These are phyloP conservation scores for Belonocnema kinseyi DNA, from an alignment of 1,140 invertebrate species.

Conservation along the genomic window DNA sequence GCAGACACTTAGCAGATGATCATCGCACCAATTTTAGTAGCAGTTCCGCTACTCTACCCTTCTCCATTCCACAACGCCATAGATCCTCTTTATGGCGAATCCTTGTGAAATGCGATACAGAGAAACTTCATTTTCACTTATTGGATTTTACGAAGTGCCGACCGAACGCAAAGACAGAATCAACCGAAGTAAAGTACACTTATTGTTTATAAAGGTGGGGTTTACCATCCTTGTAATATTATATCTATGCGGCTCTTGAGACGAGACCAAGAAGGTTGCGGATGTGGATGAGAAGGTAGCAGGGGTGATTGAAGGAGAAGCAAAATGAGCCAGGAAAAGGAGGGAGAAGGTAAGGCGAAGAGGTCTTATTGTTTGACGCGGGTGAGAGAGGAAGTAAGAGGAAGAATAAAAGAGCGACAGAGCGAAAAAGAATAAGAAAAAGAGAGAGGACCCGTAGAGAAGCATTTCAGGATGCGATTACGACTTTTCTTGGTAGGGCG, in stretches of 20 bases:
- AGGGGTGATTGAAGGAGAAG: slow-evolving; percentile 33
- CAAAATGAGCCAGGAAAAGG: slow-evolving; percentile 35
- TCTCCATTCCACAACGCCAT: neutral
- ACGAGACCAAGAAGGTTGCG: slow-evolving; percentile 5
- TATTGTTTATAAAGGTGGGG: neutral
- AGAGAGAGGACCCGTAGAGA: slow-evolving; percentile 48
- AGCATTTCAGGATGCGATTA: slow-evolving; percentile 74
- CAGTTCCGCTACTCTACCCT: neutral
- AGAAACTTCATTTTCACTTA: neutral
- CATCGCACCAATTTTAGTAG: neutral
- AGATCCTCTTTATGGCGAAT: slow-evolving; percentile 23
- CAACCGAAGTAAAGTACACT: slow-evolving; percentile 37
- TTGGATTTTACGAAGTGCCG: slow-evolving; percentile 50
- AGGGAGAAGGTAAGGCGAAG: slow-evolving; percentile 39
- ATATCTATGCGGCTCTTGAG: neutral
- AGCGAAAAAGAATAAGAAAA: slow-evolving; percentile 34
- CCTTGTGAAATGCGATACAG: neutral
- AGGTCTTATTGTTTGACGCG: slow-evolving; percentile 48
- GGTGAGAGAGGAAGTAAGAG: slow-evolving; percentile 34
- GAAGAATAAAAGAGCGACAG: slow-evolving; percentile 36
- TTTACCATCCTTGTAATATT: slow-evolving; percentile 14
- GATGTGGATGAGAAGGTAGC: neutral
- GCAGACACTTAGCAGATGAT: slow-evolving; percentile 10
- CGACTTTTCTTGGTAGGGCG: slow-evolving; percentile 76
- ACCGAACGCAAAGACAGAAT: slow-evolving; percentile 38